Conservation (phyloP, 2,888 invertebrate species). For the Zaprionus obscuricornis region DNA sequence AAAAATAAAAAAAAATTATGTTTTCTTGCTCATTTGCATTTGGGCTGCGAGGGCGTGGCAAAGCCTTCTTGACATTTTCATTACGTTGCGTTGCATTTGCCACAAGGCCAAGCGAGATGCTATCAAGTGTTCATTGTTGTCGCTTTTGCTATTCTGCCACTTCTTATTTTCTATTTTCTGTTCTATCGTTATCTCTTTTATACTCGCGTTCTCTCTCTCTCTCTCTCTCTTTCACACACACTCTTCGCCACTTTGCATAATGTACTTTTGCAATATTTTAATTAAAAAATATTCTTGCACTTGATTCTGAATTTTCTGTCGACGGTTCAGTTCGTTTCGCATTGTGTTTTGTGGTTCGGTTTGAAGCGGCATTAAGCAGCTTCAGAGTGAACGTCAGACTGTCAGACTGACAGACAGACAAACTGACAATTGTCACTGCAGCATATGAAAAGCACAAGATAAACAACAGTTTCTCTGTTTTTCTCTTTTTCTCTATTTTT, state of each 20-base stretch:
- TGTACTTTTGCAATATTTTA: constrained; percentile 63
- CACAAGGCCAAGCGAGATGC: constrained; percentile 35
- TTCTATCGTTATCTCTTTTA: no score
- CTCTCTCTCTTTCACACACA: no score
- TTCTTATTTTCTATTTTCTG: constrained; percentile 36
- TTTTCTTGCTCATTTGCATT: constrained; percentile 32
- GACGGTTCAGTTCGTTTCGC: constrained; percentile 35
- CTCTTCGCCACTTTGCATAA: constrained; percentile 43
- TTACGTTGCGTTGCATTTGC: constrained; percentile 49
- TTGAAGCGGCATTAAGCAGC: constrained; percentile 27
- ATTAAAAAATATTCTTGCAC: constrained; percentile 64
- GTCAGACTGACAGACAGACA: constrained; percentile 46
- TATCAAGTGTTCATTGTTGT: constrained; percentile 50
- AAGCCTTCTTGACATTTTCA: constrained; percentile 68
- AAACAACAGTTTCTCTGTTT: constrained; percentile 28
- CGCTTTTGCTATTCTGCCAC: constrained; percentile 24
- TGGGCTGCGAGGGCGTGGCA: constrained; percentile 17
- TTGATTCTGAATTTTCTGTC: constrained; percentile 42
- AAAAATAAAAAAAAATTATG: constrained; percentile 8
- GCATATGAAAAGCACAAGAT: constrained; percentile 37
- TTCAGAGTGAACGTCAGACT: constrained; percentile 15
- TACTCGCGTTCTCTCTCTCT: no score
- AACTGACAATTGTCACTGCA: constrained; percentile 63
- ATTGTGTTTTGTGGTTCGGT: constrained; percentile 49
- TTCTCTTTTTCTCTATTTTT: not conserved